phyloP scores from a whole-genome alignment of 2,797 vertebrate genomes.

The Myotis vivesi region DNA sequence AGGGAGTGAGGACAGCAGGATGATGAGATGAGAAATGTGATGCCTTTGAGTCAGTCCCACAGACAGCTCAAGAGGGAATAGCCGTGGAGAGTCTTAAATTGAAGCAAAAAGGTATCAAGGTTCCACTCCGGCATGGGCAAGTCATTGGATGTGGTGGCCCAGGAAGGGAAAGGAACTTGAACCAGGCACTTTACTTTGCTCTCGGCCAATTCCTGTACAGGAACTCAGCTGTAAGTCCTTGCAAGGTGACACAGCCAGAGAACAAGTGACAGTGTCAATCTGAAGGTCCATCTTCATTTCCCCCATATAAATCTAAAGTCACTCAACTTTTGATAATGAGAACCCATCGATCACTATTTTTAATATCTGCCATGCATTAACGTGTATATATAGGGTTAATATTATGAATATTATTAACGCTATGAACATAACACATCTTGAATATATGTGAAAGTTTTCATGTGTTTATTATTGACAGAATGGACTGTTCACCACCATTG shows the following conservation, averaged over 20 bases:
- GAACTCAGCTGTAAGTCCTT: neutral
- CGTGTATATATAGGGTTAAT: neutral
- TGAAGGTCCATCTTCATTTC: neutral
- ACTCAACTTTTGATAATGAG: constrained; percentile 51
- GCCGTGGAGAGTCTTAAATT: neutral
- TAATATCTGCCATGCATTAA: constrained; percentile 26
- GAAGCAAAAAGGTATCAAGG: neutral
- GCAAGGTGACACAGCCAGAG: neutral
- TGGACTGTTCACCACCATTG: constrained; percentile 62
- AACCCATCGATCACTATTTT: constrained; percentile 39
- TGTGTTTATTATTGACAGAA: constrained; percentile 66
- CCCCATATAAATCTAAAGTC: neutral
- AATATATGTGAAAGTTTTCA: constrained; percentile 71
- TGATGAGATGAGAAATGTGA: neutral
- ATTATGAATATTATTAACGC: constrained; percentile 70
- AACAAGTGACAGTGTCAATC: neutral
- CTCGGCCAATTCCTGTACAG: neutral
- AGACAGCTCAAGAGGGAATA: neutral
- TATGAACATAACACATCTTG: constrained; percentile 68
- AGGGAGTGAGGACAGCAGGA: neutral
- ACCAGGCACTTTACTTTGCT: neutral
- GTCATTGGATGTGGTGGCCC: neutral
- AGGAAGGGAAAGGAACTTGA: neutral
- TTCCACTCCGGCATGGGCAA: neutral
- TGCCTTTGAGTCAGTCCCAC: neutral